These are phyloP conservation scores for Ctenopoma multispine DNA, from an alignment of 2,797 vertebrate species.

Conservation along the genomic window DNA sequence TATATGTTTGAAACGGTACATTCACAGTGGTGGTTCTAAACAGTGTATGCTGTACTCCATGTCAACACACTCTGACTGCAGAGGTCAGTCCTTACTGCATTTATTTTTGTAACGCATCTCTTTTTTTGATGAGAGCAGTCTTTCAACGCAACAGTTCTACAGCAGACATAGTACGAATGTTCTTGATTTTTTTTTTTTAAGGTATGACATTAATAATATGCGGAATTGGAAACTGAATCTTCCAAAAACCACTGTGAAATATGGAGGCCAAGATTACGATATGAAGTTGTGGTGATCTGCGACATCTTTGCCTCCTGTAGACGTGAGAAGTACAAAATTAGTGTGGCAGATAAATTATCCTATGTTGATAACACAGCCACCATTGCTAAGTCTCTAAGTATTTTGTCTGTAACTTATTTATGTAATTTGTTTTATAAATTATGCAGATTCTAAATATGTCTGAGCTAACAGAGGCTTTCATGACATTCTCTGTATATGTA, in stretches of 20 bases:
- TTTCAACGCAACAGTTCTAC: constrained; percentile 26
- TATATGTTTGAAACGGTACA: constrained; percentile 53
- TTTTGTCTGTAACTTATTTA: constrained; percentile 67
- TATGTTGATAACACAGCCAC: constrained; percentile 31
- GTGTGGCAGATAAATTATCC: constrained; percentile 45
- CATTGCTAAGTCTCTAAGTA: constrained; percentile 39
- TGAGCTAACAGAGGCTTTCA: constrained; percentile 58
- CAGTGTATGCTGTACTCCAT: constrained; percentile 45
- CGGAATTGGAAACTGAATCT: constrained; percentile 46
- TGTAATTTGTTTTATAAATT: constrained; percentile 60
- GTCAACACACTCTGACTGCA: constrained; percentile 29
- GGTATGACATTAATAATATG: constrained; percentile 33
- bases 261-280: constrained; percentile 47
- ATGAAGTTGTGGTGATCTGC: constrained; percentile 55
- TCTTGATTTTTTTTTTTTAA: constrained; percentile 8
- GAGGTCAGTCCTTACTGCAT: constrained; percentile 22
- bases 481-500: constrained; percentile 53
- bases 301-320: constrained; percentile 32
- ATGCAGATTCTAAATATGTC: constrained; percentile 64
- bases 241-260: constrained; percentile 74
- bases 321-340: constrained; percentile 30
- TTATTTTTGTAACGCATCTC: constrained; percentile 56
- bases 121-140: constrained; percentile 56
- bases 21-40: constrained; percentile 34
- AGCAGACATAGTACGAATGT: constrained; percentile 49